phyloP scores from a whole-genome alignment of 2,888 invertebrate genomes.

The Deroplatys truncata region DNA sequence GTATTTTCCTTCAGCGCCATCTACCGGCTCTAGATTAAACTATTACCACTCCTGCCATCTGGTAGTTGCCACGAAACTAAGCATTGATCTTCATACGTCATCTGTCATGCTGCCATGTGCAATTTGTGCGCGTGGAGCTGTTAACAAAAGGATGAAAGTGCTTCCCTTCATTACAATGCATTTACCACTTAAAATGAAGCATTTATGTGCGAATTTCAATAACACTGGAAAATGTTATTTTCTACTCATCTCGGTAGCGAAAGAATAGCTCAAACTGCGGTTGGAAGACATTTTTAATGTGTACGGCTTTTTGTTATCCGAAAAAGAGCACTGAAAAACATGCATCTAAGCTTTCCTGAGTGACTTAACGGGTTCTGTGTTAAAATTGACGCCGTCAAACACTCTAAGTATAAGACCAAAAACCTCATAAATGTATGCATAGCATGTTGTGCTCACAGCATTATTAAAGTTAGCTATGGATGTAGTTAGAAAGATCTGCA shows the following conservation, averaged over 20 bases:
- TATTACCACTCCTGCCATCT: not conserved
- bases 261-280: not conserved
- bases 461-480: no score
- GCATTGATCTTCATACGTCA: not conserved
- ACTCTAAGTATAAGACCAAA: no score
- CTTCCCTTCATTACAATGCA: not conserved
- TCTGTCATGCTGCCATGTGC: not conserved
- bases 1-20: not conserved
- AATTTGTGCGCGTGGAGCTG: not conserved
- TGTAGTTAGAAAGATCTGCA: no score
- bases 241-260: not conserved
- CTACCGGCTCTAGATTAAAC: not conserved
- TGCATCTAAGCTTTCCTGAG: no score
- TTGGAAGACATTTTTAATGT: not conserved
- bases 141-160: not conserved
- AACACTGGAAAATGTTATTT: not conserved
- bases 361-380: no score
- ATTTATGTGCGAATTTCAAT: not conserved
- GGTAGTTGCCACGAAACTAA: not conserved
- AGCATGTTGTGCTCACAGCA: no score
- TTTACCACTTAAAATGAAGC: not conserved
- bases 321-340: not conserved
- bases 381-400: no score
- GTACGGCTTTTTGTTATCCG: not conserved
- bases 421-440: no score